Conservation (phyloP, 1,140 invertebrate genomes). For the Achatina immaculata region DNA sequence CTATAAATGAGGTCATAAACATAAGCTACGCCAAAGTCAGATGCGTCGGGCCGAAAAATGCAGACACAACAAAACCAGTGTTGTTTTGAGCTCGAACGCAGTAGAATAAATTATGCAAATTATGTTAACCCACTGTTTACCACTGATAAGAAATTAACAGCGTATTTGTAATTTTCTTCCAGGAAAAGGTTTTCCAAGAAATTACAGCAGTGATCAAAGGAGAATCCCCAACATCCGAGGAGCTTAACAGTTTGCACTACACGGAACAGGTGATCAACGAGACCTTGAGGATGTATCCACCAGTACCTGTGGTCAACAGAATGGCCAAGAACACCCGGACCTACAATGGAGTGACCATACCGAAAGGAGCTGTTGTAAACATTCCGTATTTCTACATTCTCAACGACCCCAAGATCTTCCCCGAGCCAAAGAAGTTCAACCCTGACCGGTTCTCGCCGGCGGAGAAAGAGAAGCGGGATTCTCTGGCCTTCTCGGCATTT, state of each 20-base stretch:
- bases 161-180: too few relatives aligned
- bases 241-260: constrained; percentile 36
- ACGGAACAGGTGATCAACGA: constrained; percentile 40
- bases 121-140: too few relatives aligned
- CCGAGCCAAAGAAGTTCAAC: constrained; percentile 10
- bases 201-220: background rate
- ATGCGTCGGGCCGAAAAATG: too few relatives aligned
- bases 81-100: too few relatives aligned
- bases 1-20: too few relatives aligned
- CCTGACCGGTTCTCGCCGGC: constrained; percentile 8
- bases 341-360: constrained; percentile 27
- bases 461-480: constrained; percentile 44
- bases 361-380: background rate
- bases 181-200: constrained; percentile 31
- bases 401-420: constrained; percentile 1
- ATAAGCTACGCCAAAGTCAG: too few relatives aligned
- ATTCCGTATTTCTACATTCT: background rate
- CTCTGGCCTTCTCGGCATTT: constrained; percentile 72
- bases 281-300: constrained; percentile 35
- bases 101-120: too few relatives aligned
- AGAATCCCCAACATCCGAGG: constrained; percentile 35
- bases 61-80: too few relatives aligned
- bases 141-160: too few relatives aligned
- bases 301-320: constrained; percentile 16
- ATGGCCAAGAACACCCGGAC: constrained; percentile 24